Base-by-base conservation (phyloP, 2,888 invertebrate genomes). In the Lasioglossum lativentre region DNA sequence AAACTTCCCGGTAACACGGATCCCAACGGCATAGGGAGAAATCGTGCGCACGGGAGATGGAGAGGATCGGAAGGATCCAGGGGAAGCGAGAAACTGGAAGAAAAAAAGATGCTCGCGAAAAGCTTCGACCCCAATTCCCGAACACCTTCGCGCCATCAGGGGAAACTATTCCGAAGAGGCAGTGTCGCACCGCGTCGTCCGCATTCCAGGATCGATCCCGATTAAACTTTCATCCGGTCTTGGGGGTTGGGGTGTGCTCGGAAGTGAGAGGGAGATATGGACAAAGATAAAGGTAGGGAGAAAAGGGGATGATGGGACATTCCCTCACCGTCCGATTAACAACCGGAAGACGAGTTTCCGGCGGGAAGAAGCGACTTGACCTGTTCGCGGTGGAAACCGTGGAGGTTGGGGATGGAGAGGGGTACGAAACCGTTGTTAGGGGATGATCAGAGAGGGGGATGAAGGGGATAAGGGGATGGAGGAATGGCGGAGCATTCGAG, bases 291-390 rank as follows among this genome's bases (percentile, higher is more conserved):
- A 27, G 38, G 14, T n/a, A 40, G 23, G 30, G 30, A 56, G 34
- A 30, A 16, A 14, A 0, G n/a, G 68, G 12, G 68, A 10, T 38
- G 38, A n/a, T 3, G 34, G 23, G 6, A 23, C 40, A n/a, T 83
- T 76, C 70, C 38, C 16, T 42, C 19, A n/a, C 40, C 45, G 63
- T 23, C 30, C 78, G 84, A 78, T 75, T 75, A 85, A 56, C 74
- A 78, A 78, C 73, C 78, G 86, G 85, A 78, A 59, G 85, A 19
- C 70, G 59, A 70, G 74, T 63, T 85, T 71, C 71, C 75, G 34
- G 4, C 16, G n/a, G 23, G 63, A 38, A 45, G 85, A 71, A 59
- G 52, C 70, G 71, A 71, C 85, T 85, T 85, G 84, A 85, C 85
- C 84, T 30, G 47, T 47, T 66, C 40, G 27, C 52, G 5, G 8